Percentiles rank a stretch among this genome's conserved stretches.
Conservation (phyloP, 2,888 invertebrate genomes). For the Taphrorychus bicolor region DNA sequence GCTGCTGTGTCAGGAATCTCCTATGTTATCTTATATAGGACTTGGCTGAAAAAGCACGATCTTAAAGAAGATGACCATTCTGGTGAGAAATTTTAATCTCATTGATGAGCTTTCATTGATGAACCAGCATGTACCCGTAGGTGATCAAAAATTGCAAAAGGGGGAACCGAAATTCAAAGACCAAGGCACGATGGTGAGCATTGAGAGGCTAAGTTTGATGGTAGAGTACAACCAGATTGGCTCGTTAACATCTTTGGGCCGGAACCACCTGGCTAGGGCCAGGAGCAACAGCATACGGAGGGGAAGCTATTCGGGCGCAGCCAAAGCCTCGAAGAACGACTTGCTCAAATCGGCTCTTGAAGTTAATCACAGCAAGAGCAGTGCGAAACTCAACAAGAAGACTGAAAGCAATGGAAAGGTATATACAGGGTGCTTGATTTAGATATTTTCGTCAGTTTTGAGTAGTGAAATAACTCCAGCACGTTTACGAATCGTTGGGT, state of each 20-base stretch:
- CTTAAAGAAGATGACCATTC: slow-evolving; percentile 13
- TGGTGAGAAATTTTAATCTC: slow-evolving; percentile 7
- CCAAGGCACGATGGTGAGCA: slow-evolving; percentile 73
- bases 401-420: slow-evolving; percentile 33
- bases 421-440: background rate
- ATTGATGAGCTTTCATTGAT: slow-evolving; percentile 2
- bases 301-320: slow-evolving; percentile 66
- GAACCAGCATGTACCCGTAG: no score
- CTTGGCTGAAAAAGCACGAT: slow-evolving; percentile 69
- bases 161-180: slow-evolving; percentile 71
- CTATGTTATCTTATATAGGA: slow-evolving; percentile 74
- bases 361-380: slow-evolving; percentile 63
- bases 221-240: slow-evolving; percentile 80
- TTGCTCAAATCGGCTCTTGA: slow-evolving; percentile 74
- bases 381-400: slow-evolving; percentile 35
- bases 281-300: slow-evolving; percentile 61
- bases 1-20: slow-evolving; percentile 75
- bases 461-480: background rate
- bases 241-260: slow-evolving; percentile 74
- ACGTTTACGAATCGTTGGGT: no score
- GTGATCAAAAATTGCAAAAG: slow-evolving; percentile 58
- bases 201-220: slow-evolving; percentile 76
- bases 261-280: slow-evolving; percentile 53
- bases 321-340: slow-evolving; percentile 68
- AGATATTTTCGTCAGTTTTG: background rate